These are phyloP conservation scores for Tipula confusa DNA, from an alignment of 2,888 invertebrate species.

Conservation along the genomic window DNA sequence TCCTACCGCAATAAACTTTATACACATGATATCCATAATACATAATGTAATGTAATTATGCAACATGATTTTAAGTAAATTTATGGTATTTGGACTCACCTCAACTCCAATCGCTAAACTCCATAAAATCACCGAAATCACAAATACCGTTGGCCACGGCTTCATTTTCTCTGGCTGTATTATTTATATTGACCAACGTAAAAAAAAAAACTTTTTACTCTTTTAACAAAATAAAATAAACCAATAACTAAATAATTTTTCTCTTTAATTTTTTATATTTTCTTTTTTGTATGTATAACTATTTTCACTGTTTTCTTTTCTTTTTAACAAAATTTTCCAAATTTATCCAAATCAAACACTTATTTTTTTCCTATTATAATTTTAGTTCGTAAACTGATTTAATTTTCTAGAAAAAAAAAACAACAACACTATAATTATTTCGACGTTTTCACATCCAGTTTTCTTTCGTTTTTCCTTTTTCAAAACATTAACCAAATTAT, in stretches of 20 bases:
- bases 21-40: not conserved
- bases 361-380: not conserved
- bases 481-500: not conserved
- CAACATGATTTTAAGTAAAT: too few species aligned
- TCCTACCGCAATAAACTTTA: not conserved
- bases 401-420: not conserved
- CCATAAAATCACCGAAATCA: constrained; percentile 31
- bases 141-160: constrained; percentile 31
- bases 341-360: not conserved
- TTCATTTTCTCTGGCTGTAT: constrained; percentile 4
- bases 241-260: not conserved
- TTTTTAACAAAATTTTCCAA: not conserved
- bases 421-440: not conserved
- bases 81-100: not conserved
- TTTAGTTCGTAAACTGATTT: constrained; percentile 5
- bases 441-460: not conserved
- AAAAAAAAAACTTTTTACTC: not conserved
- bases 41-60: not conserved
- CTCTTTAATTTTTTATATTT: not conserved
- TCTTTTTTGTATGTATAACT: not conserved
- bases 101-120: constrained; percentile 13
- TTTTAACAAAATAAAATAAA: not conserved
- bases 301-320: constrained; percentile 14
- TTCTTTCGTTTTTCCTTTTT: not conserved
- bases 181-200: not conserved